Evolutionary conservation across 2,888 invertebrate genomes (phyloP), one percentile per base, ranked within the genome.

Genomic region (Tipula helvola): DNA sequence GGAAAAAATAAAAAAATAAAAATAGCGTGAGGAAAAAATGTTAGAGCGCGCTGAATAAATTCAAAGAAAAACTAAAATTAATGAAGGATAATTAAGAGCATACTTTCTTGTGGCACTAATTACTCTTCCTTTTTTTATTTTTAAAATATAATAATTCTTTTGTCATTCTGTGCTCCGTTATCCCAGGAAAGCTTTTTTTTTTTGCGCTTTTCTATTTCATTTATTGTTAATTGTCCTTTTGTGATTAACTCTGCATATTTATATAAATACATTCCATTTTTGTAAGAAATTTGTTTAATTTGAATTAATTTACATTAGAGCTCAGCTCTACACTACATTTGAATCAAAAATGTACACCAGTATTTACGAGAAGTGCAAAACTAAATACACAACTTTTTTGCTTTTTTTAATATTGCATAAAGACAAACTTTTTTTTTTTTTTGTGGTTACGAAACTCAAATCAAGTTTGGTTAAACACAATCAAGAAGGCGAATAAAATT

Each of bases 51-150:
- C 10, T 71, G 28, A 71, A 71, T 71, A 71, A 84, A 84, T 84
- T 84, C 84, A 84, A 84, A 84, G 84, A 16, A 84, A 84, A 84
- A 84, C 84, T 84, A 84, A 41, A 84, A 84, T 84, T 84, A 84
- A 84, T 84, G 84, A 39, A 84, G 84, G 84, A 84, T 84, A 84
- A 84, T 84, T 84, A 84, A 84, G 39, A 84, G 39, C 84, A 84
- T 84, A 84, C 39, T 84, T 84, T 84, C 84, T 84, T 41, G 13
- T 39, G 39, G 84, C 39, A 39, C 84, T 84, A 84, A 84, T 84
- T 84, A 84, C 84, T 84, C 39, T 84, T 84, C 84, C 84, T 36
- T 84, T 36, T 84, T 84, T 41, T 83, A 39, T 39, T 39, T n/a
- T 71, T 5, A 28, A 28, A 28, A 28, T 28, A 28, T 28, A 71